phyloP scores from a whole-genome alignment of 2,888 invertebrate genomes.

The Mimumesa dahlbomi region DNA sequence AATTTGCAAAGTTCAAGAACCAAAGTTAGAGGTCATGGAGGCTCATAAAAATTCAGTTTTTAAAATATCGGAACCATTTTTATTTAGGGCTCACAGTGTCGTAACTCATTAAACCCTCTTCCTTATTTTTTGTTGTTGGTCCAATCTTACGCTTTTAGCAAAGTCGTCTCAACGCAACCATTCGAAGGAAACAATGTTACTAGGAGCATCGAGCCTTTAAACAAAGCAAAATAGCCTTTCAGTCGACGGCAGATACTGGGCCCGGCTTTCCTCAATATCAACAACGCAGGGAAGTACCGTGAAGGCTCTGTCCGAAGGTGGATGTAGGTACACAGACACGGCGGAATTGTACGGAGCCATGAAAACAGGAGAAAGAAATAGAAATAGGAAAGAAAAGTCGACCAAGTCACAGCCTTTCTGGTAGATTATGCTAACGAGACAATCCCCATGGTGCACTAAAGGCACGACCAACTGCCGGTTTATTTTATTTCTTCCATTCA shows the following conservation, averaged over 20 bases:
- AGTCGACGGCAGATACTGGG: not conserved
- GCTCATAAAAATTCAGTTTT: too few relatives aligned
- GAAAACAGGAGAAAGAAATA: not conserved
- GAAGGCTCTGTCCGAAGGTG: not conserved
- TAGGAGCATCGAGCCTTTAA: conserved; percentile 6
- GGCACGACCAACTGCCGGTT: conserved; percentile 53
- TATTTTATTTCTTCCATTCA: conserved; percentile 50
- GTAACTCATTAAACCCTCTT: too few relatives aligned
- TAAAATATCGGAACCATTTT: too few relatives aligned
- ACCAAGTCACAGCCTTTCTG: conserved; percentile 66
- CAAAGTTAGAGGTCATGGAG: too few relatives aligned
- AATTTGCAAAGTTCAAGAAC: too few relatives aligned
- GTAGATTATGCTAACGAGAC: conserved; percentile 76
- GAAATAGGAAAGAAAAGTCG: conserved; percentile 28
- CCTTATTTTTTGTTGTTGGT: too few relatives aligned
- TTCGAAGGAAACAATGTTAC: too few relatives aligned
- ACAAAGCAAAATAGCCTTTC: conserved; percentile 10
- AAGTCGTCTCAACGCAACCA: too few relatives aligned
- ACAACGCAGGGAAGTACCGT: conserved; percentile 26
- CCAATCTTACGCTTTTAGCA: too few relatives aligned
- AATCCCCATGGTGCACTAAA: conserved; percentile 61
- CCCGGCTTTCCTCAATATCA: conserved; percentile 6
- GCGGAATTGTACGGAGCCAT: conserved; percentile 2
- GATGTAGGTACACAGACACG: conserved; percentile 5
- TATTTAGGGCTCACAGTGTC: too few relatives aligned